Percentiles rank a stretch among this genome's conserved stretches.
phyloP scores from a whole-genome alignment of 2,113 vertebrate species.

The Regulus satrapa region DNA sequence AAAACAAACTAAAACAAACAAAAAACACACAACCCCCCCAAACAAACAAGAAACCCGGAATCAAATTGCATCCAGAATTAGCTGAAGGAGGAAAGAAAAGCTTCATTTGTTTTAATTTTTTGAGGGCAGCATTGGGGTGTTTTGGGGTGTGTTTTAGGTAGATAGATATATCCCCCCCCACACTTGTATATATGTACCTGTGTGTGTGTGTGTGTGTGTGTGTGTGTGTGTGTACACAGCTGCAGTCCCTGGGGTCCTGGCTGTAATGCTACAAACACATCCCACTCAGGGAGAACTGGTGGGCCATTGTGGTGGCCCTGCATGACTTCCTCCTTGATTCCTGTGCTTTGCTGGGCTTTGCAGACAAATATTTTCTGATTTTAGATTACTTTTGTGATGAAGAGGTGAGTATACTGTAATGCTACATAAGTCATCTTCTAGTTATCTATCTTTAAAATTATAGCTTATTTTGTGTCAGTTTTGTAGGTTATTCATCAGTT shows the following conservation, averaged over 20 bases:
- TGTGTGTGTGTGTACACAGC: no score
- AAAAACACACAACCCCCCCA: background rate
- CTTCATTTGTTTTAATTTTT: background rate
- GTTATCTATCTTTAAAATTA: background rate
- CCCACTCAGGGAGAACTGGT: background rate
- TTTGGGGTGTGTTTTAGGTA: background rate
- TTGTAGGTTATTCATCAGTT: background rate
- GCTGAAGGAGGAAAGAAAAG: background rate
- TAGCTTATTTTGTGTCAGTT: background rate
- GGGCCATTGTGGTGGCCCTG: background rate
- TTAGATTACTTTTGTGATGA: background rate
- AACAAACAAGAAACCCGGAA: background rate
- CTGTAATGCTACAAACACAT: background rate
- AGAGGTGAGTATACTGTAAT: background rate
- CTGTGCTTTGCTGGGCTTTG: background rate
- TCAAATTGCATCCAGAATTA: background rate
- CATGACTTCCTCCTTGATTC: background rate
- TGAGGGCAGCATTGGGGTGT: background rate
- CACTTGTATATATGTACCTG: fast-evolving
- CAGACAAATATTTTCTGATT: background rate
- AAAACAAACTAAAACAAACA: background rate
- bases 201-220: fast-evolving
- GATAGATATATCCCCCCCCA: background rate
- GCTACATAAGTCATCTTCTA: background rate
- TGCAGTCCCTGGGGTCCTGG: background rate